phyloP scores from a whole-genome alignment of 2,797 vertebrate genomes.

The Vipera ursinii region DNA sequence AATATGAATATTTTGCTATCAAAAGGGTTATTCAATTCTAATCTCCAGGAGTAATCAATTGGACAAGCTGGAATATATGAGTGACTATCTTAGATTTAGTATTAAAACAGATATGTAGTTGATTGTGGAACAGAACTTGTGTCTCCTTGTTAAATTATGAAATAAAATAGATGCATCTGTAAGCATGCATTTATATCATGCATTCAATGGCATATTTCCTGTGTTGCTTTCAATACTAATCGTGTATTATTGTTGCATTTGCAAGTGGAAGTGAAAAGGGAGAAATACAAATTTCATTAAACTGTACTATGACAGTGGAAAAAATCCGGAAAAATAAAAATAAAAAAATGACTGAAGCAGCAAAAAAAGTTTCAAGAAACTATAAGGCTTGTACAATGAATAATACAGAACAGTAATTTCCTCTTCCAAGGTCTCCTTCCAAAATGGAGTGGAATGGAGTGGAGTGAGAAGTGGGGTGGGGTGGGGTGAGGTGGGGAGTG shows the following conservation, averaged over 20 bases:
- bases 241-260: not conserved
- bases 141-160: not conserved
- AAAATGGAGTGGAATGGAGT: not conserved
- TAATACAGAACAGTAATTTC: not conserved
- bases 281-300: not conserved
- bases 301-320: not conserved
- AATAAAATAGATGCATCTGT: not conserved
- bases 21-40: not conserved
- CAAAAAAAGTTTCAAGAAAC: not conserved
- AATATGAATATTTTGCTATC: not conserved
- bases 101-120: not conserved
- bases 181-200: not conserved
- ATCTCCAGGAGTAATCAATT: not conserved
- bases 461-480: too few relatives aligned
- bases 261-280: not conserved
- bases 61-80: not conserved
- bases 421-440: not conserved
- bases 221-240: not conserved
- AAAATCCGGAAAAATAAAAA: not conserved
- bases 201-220: not conserved
- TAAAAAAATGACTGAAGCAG: not conserved
- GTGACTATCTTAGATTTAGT: not conserved
- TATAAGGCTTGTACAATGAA: not conserved
- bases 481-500: too few relatives aligned
- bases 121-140: not conserved